Base-by-base conservation (phyloP, 2,797 vertebrate genomes). In the Sebastes iracundus region DNA sequence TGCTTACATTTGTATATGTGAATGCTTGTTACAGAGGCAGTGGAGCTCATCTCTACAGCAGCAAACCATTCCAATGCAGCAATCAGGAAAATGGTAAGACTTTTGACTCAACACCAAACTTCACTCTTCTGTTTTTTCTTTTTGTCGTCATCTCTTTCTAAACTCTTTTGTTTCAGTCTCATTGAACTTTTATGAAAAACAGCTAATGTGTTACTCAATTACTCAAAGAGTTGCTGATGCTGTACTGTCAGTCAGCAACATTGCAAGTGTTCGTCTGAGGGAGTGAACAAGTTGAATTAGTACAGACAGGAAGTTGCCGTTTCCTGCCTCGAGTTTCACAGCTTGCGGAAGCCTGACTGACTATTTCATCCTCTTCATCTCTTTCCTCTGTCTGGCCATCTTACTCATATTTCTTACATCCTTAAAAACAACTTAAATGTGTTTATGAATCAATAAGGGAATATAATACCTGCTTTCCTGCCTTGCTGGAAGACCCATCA, bases 31-130 rank as follows among this genome's bases (percentile, higher is more conserved):
- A 59, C 96, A 99, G 98, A 98, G 85, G 99, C 98, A 0, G 88
- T 99, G 94, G 98, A 99, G 91, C 96, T 99, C 20, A 99, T 99
- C 87, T 97, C 98, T 5, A 99, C 97, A 0, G 98, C 98, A 53
- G 98, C 98, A 1, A 98, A 99, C 90, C 98, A 99, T 87, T 99
- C 98, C 33, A 99, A 99, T 0, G 97, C 98, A 27, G 98, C 98
- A 81, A 99, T 99, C 90, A 95, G 96, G 79, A 99, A 99, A 93
- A 98, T 99, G 98, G 98, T 99, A 88, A 96, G 97, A 91, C 35
- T 71, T 75, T 49, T n/a, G 25, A 27, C 25, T 60, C 10, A 8
- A 23, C 22, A 1, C 23, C 18, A 16, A 46, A 0, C 60, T 25
- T 35, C 25, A 18, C 12, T 33, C 1, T 28, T 56, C 3, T 25